phyloP scores from a whole-genome alignment of 1,140 invertebrate genomes.

The Drosophila pruinosa region DNA sequence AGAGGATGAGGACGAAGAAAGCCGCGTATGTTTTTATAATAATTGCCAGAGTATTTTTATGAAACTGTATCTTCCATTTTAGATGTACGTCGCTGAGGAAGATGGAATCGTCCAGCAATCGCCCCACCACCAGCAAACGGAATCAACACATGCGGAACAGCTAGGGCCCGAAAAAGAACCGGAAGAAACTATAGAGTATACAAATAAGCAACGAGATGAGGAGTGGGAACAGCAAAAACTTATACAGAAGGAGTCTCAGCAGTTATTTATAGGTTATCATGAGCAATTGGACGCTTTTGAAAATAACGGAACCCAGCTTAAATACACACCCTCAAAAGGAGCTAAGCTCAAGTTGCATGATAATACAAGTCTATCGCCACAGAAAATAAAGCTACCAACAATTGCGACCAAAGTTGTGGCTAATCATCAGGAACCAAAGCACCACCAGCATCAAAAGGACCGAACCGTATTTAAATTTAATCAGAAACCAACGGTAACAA shows the following conservation, averaged over 20 bases:
- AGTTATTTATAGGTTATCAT: neutral
- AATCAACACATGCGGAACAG: neutral
- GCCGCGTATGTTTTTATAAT: neutral
- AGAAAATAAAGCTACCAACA: neutral
- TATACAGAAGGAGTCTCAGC: neutral
- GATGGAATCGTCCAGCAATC: no score
- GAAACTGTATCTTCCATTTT: neutral
- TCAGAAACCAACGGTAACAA: neutral
- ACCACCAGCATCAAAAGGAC: neutral
- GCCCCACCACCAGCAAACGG: neutral
- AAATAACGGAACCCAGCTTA: neutral
- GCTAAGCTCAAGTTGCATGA: neutral
- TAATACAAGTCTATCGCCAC: neutral
- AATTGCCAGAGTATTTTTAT: neutral
- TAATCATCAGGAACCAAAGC: neutral
- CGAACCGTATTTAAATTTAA: neutral
- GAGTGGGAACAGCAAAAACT: conserved; percentile 5
- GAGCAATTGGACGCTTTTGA: neutral
- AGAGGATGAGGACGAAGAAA: neutral
- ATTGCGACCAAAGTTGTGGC: neutral
- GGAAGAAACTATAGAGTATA: neutral
- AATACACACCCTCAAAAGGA: neutral
- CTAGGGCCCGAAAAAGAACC: neutral
- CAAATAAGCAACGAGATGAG: neutral
- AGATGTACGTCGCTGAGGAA: neutral